Evolutionary conservation across 92 coral and sea anemone genomes (phyloP).

Genomic region (Palythoa caribaeorum): DNA sequence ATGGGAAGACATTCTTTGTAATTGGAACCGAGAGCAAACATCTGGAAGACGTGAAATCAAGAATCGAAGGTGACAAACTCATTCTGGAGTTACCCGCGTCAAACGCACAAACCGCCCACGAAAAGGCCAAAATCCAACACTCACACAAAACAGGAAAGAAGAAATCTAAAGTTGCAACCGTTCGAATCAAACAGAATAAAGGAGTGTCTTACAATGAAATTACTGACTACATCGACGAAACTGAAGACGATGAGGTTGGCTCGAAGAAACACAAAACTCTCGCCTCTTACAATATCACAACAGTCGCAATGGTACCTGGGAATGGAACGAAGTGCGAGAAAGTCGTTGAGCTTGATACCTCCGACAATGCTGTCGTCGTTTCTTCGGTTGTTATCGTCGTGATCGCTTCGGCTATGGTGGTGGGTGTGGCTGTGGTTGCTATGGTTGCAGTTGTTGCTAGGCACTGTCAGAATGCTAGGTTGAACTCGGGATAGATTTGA

Average conservation of each 20-base stretch:
- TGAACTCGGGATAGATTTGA: constrained; percentile 3
- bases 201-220: constrained; percentile 74
- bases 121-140: constrained; percentile 36
- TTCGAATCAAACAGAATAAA: background rate
- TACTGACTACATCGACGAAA: constrained; percentile 81
- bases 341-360: constrained; percentile 95
- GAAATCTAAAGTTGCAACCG: constrained; percentile 64
- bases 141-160: constrained; percentile 55
- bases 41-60: constrained; percentile 69
- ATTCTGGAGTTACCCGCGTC: constrained; percentile 83
- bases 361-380: constrained; percentile 99
- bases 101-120: constrained; percentile 44
- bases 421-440: constrained; percentile 99
- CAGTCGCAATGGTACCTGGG: constrained; percentile 73
- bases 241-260: constrained; percentile 58
- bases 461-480: constrained; percentile 95
- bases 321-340: constrained; percentile 95
- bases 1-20: constrained; percentile 88
- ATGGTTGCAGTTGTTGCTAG: constrained; percentile 99
- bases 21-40: constrained; percentile 96
- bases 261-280: constrained; percentile 70
- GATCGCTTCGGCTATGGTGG: constrained; percentile 99
- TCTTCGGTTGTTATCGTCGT: constrained; percentile 99
- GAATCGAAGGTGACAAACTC: constrained; percentile 78
- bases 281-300: constrained; percentile 82